A percentile compares a stretch with the other conserved stretches of the same genome.
These are phyloP conservation scores for Melanotaenia pygmaea DNA, from an alignment of 2,797 vertebrate species.

Conservation along the genomic window DNA sequence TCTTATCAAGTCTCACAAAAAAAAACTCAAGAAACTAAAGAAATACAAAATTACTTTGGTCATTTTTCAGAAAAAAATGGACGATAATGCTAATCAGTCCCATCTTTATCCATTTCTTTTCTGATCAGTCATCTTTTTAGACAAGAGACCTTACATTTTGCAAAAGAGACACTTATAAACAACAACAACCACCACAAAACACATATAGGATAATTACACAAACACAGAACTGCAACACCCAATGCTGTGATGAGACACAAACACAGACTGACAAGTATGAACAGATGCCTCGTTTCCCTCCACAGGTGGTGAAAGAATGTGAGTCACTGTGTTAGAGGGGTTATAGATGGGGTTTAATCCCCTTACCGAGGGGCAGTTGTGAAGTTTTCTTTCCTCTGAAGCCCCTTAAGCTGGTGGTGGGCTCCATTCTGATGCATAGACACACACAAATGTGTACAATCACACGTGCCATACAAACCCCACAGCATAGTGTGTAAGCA, in stretches of 20 bases:
- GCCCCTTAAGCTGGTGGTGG: constrained; percentile 68
- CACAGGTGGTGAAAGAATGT: constrained; percentile 19
- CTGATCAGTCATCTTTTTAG: too few species aligned
- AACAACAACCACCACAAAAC: constrained; percentile 3
- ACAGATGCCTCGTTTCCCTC: constrained; percentile 11
- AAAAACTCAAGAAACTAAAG: neutral
- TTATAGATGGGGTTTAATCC: constrained; percentile 14
- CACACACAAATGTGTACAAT: constrained; percentile 21
- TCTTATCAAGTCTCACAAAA: constrained; percentile 12
- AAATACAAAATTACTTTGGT: neutral
- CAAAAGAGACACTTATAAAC: neutral
- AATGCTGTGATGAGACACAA: neutral
- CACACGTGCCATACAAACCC: constrained; percentile 62
- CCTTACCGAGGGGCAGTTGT: constrained; percentile 64
- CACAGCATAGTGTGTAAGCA: constrained; percentile 48
- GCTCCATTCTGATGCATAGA: constrained; percentile 65
- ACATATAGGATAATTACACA: constrained; percentile 27
- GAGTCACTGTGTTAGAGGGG: constrained; percentile 13
- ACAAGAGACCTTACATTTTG: neutral
- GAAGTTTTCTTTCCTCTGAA: constrained; percentile 60
- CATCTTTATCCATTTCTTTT: too few species aligned
- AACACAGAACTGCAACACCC: constrained; percentile 20
- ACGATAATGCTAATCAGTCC: too few species aligned
- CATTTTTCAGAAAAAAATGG: neutral
- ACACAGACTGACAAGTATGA: constrained; percentile 18